phyloP scores from a whole-genome alignment of 2,797 vertebrate genomes.

The Synaphobranchus kaupii region DNA sequence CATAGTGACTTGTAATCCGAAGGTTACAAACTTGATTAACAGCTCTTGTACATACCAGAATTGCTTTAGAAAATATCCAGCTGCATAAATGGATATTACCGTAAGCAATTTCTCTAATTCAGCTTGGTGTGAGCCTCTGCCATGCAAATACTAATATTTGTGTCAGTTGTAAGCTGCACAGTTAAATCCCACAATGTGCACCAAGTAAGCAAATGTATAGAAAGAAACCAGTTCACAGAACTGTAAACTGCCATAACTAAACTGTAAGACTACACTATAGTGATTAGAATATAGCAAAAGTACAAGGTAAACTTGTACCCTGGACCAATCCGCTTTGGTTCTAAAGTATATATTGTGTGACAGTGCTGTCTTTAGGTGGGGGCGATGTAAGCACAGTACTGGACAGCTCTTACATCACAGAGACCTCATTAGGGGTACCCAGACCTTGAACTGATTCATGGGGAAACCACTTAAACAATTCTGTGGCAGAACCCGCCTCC shows the following conservation, averaged over 20 bases:
- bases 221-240: neutral
- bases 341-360: neutral
- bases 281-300: neutral
- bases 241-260: neutral
- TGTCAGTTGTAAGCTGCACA: neutral
- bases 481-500: neutral
- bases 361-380: neutral
- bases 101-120: neutral
- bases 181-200: neutral
- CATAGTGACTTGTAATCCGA: neutral
- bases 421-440: slow-evolving; percentile 6
- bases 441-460: neutral
- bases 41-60: neutral
- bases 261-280: neutral
- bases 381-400: neutral
- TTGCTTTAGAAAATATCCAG: neutral
- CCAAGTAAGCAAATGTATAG: neutral
- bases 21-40: neutral
- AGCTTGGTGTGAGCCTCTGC: neutral
- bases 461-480: slow-evolving; percentile 10
- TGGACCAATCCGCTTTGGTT: neutral
- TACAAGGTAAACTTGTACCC: neutral
- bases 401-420: neutral
- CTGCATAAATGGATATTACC: neutral
- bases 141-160: neutral